Conservation (phyloP, 1,140 invertebrate genomes). For the Pogonus chalceus region DNA sequence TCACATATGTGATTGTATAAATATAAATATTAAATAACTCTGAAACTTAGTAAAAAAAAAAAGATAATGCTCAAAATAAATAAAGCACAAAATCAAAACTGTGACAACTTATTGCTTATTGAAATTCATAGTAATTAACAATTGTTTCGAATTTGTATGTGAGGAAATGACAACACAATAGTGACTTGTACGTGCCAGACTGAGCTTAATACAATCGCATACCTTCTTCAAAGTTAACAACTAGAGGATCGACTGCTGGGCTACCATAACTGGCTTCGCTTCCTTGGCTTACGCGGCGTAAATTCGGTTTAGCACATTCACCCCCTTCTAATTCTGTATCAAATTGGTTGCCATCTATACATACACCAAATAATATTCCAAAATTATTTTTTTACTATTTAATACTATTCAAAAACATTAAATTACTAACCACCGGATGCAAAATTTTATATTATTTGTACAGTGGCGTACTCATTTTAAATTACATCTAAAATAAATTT, state of each 20-base stretch:
- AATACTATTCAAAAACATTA: no score
- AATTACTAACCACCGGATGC: no score
- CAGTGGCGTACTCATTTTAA: no score
- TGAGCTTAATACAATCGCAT: conserved; percentile 44
- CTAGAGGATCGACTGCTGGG: conserved; percentile 48
- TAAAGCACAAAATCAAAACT: background rate
- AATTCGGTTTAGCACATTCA: conserved; percentile 10
- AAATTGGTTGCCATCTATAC: background rate
- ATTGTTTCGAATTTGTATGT: background rate
- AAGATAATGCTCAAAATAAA: background rate
- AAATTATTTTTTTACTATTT: no score
- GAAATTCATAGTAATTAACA: background rate
- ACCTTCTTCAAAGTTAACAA: conserved; percentile 69
- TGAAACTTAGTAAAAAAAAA: background rate
- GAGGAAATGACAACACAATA: background rate
- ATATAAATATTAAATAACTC: background rate
- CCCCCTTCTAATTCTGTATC: conserved; percentile 2
- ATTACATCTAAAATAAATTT: no score
- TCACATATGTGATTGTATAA: background rate
- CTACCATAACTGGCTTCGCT: conserved; percentile 23
- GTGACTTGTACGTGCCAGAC: background rate
- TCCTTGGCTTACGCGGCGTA: conserved; percentile 18
- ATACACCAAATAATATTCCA: background rate
- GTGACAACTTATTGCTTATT: background rate
- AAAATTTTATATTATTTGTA: no score